Evolutionary conservation across 2,888 invertebrate genomes (phyloP).

Genomic region (Syrista parreyssii): DNA sequence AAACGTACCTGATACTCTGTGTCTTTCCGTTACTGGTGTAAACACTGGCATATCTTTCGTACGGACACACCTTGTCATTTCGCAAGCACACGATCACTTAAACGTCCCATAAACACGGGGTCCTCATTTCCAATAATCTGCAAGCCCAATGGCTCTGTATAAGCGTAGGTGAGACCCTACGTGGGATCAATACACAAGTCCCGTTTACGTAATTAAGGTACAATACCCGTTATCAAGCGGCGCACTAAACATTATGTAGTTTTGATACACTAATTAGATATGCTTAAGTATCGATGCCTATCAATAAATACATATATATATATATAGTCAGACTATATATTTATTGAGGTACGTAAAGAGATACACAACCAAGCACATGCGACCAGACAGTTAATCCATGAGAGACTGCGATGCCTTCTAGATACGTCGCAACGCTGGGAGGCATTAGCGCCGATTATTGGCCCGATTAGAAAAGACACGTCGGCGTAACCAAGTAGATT

Average conservation of each 20-base stretch:
- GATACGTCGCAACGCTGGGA: not conserved
- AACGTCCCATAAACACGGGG: not conserved
- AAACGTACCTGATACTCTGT: not conserved
- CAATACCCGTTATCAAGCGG: not conserved
- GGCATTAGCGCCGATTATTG: conserved; percentile 7
- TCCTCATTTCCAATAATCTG: not conserved
- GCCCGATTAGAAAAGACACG: not conserved
- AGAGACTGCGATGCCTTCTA: not conserved
- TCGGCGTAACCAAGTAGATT: conserved; percentile 1
- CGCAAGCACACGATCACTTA: not conserved
- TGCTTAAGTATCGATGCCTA: not conserved
- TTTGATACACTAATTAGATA: not conserved
- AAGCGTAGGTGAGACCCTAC: not conserved
- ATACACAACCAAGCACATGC: not conserved
- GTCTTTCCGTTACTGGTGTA: not conserved
- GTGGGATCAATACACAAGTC: not conserved
- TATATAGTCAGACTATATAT: not conserved
- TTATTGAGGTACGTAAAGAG: not conserved
- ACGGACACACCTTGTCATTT: not conserved
- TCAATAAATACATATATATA: not conserved
- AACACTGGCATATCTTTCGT: not conserved
- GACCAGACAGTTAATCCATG: not conserved
- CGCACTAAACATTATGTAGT: not conserved
- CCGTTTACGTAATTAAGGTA: not conserved
- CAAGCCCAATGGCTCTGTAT: not conserved